phyloP scores from a whole-genome alignment of 2,113 vertebrate genomes.

The Istiophorus platypterus region DNA sequence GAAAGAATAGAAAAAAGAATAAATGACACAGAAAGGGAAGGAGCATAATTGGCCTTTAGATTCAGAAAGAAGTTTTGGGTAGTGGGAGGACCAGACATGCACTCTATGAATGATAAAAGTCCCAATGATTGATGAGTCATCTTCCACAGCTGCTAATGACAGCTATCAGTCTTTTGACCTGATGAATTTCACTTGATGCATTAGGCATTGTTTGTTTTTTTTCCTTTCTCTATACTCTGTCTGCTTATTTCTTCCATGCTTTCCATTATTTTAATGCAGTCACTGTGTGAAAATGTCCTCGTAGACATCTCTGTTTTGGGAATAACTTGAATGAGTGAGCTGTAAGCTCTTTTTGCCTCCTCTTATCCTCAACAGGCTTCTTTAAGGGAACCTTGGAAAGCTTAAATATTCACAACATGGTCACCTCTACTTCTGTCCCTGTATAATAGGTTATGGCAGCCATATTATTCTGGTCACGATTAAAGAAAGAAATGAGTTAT shows the following conservation, averaged over 20 bases:
- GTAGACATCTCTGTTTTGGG: constrained; percentile 46
- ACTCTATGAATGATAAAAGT: constrained; percentile 59
- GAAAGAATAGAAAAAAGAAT: background rate
- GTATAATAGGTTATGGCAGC: background rate
- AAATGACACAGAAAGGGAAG: constrained; percentile 23
- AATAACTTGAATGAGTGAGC: constrained; percentile 34
- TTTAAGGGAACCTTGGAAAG: background rate
- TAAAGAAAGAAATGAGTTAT: constrained; percentile 4
- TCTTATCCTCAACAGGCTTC: background rate
- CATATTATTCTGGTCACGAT: constrained; percentile 9
- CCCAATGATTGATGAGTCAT: constrained; percentile 63
- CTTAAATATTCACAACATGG: background rate
- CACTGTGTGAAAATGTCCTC: constrained; percentile 29
- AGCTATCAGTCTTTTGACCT: constrained; percentile 59
- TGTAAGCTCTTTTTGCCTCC: background rate
- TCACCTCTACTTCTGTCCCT: background rate
- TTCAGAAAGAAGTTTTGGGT: constrained; percentile 25
- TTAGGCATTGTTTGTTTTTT: constrained; percentile 1
- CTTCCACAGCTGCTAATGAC: constrained; percentile 60
- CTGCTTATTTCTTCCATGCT: background rate
- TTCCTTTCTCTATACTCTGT: constrained; percentile 1
- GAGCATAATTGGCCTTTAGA: constrained; percentile 7
- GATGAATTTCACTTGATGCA: too few relatives aligned
- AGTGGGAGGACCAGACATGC: constrained; percentile 43
- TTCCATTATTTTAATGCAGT: constrained; percentile 47